phyloP scores from a whole-genome alignment of 2,888 invertebrate genomes.

The Agrotis ipsilon region DNA sequence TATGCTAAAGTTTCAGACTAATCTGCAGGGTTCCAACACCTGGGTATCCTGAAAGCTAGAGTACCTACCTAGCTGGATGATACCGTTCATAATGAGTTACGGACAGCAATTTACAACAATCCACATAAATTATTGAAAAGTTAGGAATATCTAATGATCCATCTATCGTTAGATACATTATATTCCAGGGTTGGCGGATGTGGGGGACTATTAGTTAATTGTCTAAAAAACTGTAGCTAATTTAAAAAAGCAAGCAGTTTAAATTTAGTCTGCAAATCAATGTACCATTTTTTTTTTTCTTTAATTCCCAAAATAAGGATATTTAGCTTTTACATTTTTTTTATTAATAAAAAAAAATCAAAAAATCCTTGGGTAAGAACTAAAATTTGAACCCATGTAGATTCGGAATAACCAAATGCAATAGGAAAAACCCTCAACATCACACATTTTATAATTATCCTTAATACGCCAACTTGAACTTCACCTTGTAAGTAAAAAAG shows the following conservation, averaged over 20 bases:
- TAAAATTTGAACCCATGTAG: too few species aligned
- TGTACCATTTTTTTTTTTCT: too few species aligned
- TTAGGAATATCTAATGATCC: not conserved
- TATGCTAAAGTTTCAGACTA: not conserved
- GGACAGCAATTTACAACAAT: constrained; percentile 3
- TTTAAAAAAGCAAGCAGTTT: too few species aligned
- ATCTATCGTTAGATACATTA: too few species aligned
- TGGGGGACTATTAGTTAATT: too few species aligned
- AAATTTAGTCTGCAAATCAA: too few species aligned
- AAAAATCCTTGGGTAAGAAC: too few species aligned
- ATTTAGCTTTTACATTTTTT: too few species aligned
- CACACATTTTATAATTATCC: constrained; percentile 2
- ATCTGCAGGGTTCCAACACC: not conserved
- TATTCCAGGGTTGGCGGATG: too few species aligned
- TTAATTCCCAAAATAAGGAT: too few species aligned
- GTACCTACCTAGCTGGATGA: not conserved
- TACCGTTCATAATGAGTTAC: not conserved
- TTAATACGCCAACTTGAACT: constrained; percentile 16
- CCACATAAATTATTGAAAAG: not conserved
- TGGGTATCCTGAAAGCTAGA: constrained; percentile 11
- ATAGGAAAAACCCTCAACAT: constrained; percentile 18
- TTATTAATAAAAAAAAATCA: too few species aligned
- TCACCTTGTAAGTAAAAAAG: constrained; percentile 37
- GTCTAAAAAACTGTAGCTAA: too few species aligned
- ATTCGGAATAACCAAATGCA: constrained; percentile 3